Evolutionary conservation across 2,797 vertebrate species (phyloP), one percentile per base, ranked within the genome.

Genomic region (Cynodonichthys magdalenae): DNA sequence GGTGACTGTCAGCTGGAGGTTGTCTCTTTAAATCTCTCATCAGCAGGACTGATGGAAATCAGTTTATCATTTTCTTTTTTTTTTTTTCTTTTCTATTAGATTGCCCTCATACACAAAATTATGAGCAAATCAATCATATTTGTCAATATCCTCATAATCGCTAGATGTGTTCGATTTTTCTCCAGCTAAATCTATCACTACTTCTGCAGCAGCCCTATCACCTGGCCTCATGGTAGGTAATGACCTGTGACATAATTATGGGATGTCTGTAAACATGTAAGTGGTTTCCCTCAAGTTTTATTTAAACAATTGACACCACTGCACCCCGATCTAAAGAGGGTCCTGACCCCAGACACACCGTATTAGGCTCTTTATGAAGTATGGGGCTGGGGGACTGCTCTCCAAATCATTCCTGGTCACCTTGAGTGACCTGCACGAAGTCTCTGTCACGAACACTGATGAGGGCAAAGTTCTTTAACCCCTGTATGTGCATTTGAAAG

Each of bases 311-410:
- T 94, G 93, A 93, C 92, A 92, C 85, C 74, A 61, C 78, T 84
- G 84, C 89, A 82, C 85, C 86, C 81, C 71, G 65, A 87, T 91
- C 89, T 89, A 92, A 92, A 90, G 87, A 92, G 90, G 93, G 93
- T 92, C 90, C 85, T 90, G 92, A 94, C 93, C 93, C 82, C 86
- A 89, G 90, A 92, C 91, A 88, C 87, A 86, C 67, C 84, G 80
- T 90, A 94, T 93, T 93, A 93, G 92, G 92, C 90, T 86, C 90
- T 93, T 93, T 94, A 94, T 94, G 93, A 93, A 92, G 92, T 92
- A 93, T 87, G 89, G 91, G 88, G 89, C 86, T 89, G 6, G 74
- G 90, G 89, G 91, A 90, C 70, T 52, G 75, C 81, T 83, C 83
- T 83, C 81, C 77, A 82, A 89, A 91, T 89, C 85, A 85, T 71